Evolutionary conservation across 2,797 vertebrate genomes (phyloP), one percentile per base, ranked within the genome.

Genomic region (Helarctos malayanus): DNA sequence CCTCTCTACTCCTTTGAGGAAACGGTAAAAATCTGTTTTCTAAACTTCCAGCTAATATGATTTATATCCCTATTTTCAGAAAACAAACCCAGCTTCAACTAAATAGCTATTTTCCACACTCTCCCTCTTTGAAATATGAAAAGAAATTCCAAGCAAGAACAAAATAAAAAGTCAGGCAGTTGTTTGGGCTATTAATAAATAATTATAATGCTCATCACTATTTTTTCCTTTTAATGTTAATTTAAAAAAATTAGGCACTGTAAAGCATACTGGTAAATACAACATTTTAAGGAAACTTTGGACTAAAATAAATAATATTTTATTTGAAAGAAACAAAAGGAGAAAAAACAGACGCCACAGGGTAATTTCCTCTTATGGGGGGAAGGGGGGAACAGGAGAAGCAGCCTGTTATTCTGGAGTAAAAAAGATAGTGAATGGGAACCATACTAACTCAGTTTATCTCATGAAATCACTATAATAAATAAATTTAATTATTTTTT

Each of bases 271-370:
- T 94, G 82, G 61, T 80, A 85, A 95, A 89, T 32, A 56, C 5
- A 95, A n/a, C 82, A 89, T 87, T 97, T 95, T 79, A 83, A 91
- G 21, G 23, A 93, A 97, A 71, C 8, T 93, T 91, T 84, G 59
- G 38, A 23, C 41, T 76, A 19, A 92, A 93, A 82, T 63, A 45
- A 14, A 68, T 63, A 90, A 59, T 57, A 81, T 95, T 97, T 93
- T 92, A 38, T 75, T 87, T 92, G 79, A 93, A 93, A 75, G 23
- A 75, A 83, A 89, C 38, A 56, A 91, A 96, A 87, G 21, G 3
- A 86, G 92, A 93, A 15, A 35, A 96, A 91, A 19, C 35, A 91
- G 78, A 86, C 95, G 45, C 12, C 41, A 79, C 52, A 57, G 79
- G 13, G 49, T 80, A 79, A 68, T 90, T 85, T 82, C 29, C 16